Base-by-base conservation (phyloP, 2,797 vertebrate genomes). In the Scolopax rusticola region DNA sequence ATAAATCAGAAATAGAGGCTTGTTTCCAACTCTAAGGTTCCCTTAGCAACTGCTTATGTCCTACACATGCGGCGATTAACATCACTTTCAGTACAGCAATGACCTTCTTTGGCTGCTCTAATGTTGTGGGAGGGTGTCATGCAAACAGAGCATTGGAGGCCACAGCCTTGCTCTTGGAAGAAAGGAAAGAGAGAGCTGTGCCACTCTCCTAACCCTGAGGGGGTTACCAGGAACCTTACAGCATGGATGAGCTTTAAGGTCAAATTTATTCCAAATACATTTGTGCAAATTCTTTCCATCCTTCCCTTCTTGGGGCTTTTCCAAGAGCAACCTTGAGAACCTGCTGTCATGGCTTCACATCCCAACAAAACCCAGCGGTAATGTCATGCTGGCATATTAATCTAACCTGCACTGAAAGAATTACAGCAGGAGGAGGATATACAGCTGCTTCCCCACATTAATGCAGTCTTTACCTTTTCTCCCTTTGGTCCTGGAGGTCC, bases 401-500 rank as follows among this genome's bases (percentile, higher is more conserved):
- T 38, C 11, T 23, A 83, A 77, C 9, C 24, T 2, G 12, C 69
- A 45, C 38, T 15, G 27, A 73, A 33, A 61, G 48, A 57, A 79
- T 67, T 71, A 40, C 21, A 87, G 43, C 15, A 76, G 25, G 3
- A 56, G 23, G 21, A 50, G 18, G 11, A 59, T 13, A 51, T 3
- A 28, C 24, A 38, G 11, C 17, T 70, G 8, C 36, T 79, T 59
- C 33, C 48, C 47, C 48, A 1, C 2, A 1, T 71, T 59, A 84
- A 65, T 8, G 5, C 12, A 74, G 91, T 95, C 43, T 51, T 98
- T 98, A 99, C 99, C 99, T 99, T 99, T 93, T 99, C 99, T 88
- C 99, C 99, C 97, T 99, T 99, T 76, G 97, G 98, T 97, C 99
- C 99, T 38, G 98, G 98, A 92, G 97, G 98, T 96, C 99, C 99